Evolutionary conservation across 2,797 vertebrate species (phyloP).

Genomic region (Heteromormyrus szaboi): DNA sequence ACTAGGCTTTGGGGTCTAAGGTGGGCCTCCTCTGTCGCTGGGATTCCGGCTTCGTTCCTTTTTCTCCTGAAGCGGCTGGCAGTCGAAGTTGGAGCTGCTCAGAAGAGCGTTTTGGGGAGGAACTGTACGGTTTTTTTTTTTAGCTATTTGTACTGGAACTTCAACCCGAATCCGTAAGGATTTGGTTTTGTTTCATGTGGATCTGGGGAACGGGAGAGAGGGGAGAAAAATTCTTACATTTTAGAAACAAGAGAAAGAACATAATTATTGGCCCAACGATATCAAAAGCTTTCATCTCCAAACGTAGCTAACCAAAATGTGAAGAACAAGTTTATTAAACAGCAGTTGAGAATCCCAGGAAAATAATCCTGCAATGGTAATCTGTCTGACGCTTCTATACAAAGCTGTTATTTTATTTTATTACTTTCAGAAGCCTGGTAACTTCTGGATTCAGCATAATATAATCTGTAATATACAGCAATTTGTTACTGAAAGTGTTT

Average conservation of each 20-base stretch:
- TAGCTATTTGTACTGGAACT: slow-evolving; percentile 43
- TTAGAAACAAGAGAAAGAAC: slow-evolving; percentile 33
- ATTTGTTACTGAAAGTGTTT: not conserved
- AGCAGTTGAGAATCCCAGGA: not conserved
- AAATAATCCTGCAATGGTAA: not conserved
- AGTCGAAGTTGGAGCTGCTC: slow-evolving; percentile 31
- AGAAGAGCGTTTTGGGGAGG: slow-evolving; percentile 4
- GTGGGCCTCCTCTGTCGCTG: not conserved
- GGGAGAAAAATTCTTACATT: slow-evolving; percentile 27
- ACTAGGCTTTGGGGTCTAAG: not conserved
- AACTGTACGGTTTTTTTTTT: slow-evolving; percentile 13
- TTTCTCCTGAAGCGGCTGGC: slow-evolving; percentile 32
- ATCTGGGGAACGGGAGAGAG: slow-evolving; percentile 24
- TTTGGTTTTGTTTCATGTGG: slow-evolving; percentile 45
- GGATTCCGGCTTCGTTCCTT: not conserved
- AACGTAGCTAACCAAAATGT: slow-evolving; percentile 19
- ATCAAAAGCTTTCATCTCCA: slow-evolving; percentile 25
- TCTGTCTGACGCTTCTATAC: not conserved
- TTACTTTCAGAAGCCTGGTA: not conserved
- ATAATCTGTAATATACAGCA: not conserved
- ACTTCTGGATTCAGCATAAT: not conserved
- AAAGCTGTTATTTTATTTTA: not conserved
- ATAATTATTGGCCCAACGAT: slow-evolving; percentile 26
- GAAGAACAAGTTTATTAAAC: slow-evolving; percentile 8
- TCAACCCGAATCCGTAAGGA: slow-evolving; percentile 40